Evolutionary conservation across 2,888 invertebrate genomes (phyloP), one percentile per base, ranked within the genome.

Genomic region (Volucella inanis): DNA sequence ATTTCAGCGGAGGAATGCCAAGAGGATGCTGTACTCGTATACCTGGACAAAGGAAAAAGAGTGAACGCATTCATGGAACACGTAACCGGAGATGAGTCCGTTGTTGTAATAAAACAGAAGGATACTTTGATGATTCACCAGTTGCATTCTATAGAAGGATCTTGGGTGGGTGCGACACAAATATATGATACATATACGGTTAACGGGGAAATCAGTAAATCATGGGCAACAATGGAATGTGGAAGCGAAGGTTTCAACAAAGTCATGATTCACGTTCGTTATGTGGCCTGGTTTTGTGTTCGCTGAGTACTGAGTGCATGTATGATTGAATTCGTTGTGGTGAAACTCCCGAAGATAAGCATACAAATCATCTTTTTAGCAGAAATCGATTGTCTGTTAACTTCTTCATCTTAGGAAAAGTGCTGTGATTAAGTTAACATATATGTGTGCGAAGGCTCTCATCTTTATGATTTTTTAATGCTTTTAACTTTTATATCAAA

Each of bases 101-200:
- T 12, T 45, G 39, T 11, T 54, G 64, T 64, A 14, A 2, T n/a
- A 10, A 22, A 3, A 75, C 80, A 74, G 62, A 75, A 70, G 80
- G 80, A 81, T 76, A 8, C 11, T 45, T 54, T 55, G 54, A 70
- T 81, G 80, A 76, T 70, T 81, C 76, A 81, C 18, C 52, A 12
- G 15, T 49, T 49, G n/a, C 67, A 52, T 55, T 31, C 15, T 8
- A 14, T n/a, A 9, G 38, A 80, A 80, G 68, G 55, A 52, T 47
- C 39, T n/a, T 31, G 31, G 50, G 50, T 62, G 68, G 62, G 57
- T 47, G 61, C 62, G 62, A 55, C 22, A 39, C n/a, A 22, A 54
- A 18, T 55, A 39, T 45, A n/a, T n/a, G n/a, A n/a, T n/a, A 54
- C 67, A 15, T 55, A 39, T 45, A 67, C 67, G 43, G 15, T 38